phyloP scores from a whole-genome alignment of 2,888 invertebrate genomes.

The Athalia cordata region DNA sequence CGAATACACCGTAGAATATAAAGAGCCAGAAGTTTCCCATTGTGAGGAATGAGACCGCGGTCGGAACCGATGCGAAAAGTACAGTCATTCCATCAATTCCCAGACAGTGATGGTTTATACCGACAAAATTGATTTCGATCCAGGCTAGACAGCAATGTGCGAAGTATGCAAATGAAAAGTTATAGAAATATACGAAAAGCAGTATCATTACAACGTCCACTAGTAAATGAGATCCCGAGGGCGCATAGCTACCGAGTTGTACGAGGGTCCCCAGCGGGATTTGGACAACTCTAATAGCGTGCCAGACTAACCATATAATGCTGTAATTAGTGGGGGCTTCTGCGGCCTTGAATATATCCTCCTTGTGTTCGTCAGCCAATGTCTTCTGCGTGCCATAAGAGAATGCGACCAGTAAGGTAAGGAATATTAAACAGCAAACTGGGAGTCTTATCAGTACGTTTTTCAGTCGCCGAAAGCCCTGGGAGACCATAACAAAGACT shows the following conservation, averaged over 20 bases:
- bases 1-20: not conserved
- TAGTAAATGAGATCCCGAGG: constrained; percentile 9
- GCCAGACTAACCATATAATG: constrained; percentile 24
- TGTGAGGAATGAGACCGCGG: constrained; percentile 23
- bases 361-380: not conserved
- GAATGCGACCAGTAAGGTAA: not conserved
- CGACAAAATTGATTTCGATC: not conserved
- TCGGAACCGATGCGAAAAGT: constrained; percentile 19
- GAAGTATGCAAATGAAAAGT: constrained; percentile 12
- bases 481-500: constrained; percentile 33
- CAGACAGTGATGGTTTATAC: not conserved
- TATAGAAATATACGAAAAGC: constrained; percentile 17
- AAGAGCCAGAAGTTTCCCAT: constrained; percentile 37
- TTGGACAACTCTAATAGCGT: constrained; percentile 26
- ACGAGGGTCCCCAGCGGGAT: constrained; percentile 17
- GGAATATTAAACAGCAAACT: constrained; percentile 2
- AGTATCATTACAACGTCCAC: constrained; percentile 26
- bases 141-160: constrained; percentile 20
- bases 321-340: not conserved
- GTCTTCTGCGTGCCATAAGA: not conserved
- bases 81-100: not conserved
- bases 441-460: constrained; percentile 8
- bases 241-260: constrained; percentile 27
- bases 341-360: not conserved
- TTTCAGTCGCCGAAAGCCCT: constrained; percentile 29